A percentile compares a stretch with the other conserved stretches of the same genome.
Evolutionary conservation across 2,113 vertebrate species (phyloP).

Genomic region (Chinchilla lanigera): DNA sequence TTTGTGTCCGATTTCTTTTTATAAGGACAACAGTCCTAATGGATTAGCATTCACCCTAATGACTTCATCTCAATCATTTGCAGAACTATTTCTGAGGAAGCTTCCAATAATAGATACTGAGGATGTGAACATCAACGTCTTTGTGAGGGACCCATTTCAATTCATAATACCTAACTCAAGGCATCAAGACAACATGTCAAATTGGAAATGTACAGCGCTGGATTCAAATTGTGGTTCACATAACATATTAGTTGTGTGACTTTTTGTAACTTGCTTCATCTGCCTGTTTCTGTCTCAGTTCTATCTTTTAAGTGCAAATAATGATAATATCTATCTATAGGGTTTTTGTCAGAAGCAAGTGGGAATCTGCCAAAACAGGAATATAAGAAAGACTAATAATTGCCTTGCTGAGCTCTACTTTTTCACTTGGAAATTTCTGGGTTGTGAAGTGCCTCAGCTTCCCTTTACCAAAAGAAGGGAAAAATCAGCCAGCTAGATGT

Average conservation of each 20-base stretch:
- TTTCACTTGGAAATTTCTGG: not conserved
- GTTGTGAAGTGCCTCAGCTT: not conserved
- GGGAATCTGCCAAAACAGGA: not conserved
- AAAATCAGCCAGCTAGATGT: not conserved
- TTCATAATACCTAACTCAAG: not conserved
- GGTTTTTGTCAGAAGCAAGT: not conserved
- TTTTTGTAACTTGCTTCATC: not conserved
- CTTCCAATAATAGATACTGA: not conserved
- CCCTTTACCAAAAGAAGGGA: not conserved
- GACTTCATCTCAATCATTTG: not conserved
- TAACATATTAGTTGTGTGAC: rapidly evolving
- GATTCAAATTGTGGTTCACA: not conserved
- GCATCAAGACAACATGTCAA: not conserved
- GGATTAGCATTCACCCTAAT: not conserved
- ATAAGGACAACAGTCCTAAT: not conserved
- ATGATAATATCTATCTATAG: not conserved
- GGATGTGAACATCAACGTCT: not conserved
- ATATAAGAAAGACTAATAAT: not conserved
- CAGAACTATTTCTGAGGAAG: not conserved
- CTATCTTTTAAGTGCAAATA: not conserved
- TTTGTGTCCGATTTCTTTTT: not conserved
- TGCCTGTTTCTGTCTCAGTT: not conserved
- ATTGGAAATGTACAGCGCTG: not conserved
- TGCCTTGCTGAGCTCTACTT: not conserved
- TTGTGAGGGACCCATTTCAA: not conserved